These are phyloP conservation scores for Glyphotaelius pellucidus DNA, from an alignment of 2,888 invertebrate species.

Conservation along the genomic window DNA sequence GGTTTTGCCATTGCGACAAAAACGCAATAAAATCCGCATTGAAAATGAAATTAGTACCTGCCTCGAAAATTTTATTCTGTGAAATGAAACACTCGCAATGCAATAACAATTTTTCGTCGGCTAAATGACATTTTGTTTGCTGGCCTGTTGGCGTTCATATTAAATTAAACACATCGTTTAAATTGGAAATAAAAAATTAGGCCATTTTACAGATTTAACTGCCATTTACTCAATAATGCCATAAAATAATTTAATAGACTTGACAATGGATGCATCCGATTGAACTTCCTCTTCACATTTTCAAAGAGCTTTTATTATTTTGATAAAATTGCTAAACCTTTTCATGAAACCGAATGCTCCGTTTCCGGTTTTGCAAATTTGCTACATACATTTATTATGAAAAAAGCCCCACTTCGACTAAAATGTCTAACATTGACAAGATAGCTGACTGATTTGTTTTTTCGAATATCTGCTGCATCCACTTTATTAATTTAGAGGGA, in stretches of 20 bases:
- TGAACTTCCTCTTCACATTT: background rate
- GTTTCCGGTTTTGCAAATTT: too few species aligned
- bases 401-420: too few species aligned
- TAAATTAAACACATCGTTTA: background rate
- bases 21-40: background rate
- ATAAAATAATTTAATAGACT: background rate
- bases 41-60: background rate
- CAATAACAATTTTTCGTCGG: background rate
- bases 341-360: background rate
- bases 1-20: background rate
- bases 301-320: background rate
- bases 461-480: too few species aligned
- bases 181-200: background rate
- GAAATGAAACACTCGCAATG: background rate
- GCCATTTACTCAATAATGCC: background rate
- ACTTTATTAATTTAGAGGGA: too few species aligned
- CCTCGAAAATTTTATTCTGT: background rate
- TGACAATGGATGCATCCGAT: background rate
- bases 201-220: background rate
- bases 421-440: too few species aligned
- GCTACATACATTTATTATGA: too few species aligned
- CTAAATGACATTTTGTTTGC: background rate
- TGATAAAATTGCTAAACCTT: background rate
- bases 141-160: background rate
- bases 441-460: too few species aligned